Conservation (phyloP, 64 coral and sea anemone genomes). For the Porites lutea region DNA sequence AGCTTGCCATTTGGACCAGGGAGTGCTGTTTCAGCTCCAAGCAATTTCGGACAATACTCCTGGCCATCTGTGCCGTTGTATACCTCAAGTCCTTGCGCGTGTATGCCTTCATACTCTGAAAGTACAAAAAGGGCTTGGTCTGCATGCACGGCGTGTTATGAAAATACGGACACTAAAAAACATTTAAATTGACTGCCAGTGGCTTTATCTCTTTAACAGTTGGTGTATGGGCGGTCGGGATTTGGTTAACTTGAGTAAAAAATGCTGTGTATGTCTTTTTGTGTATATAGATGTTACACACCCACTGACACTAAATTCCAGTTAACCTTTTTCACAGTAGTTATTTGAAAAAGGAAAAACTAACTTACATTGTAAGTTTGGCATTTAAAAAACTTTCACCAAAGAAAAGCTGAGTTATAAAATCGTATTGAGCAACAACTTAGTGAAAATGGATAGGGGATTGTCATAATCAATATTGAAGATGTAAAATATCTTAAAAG, state of each 20-base stretch:
- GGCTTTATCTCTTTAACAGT: too few relatives aligned
- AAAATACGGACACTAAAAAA: conserved; percentile 31
- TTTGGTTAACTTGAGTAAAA: too few relatives aligned
- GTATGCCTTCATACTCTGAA: conserved; percentile 20
- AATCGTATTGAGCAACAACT: background rate
- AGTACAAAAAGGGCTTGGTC: conserved; percentile 28
- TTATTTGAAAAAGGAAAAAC: too few relatives aligned
- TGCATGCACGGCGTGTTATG: conserved; percentile 22
- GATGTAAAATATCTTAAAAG: background rate
- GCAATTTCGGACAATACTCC: conserved; percentile 31
- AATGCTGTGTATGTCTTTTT: too few relatives aligned
- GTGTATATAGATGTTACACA: too few relatives aligned
- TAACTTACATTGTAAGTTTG: too few relatives aligned
- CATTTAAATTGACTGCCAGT: background rate
- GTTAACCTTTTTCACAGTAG: too few relatives aligned
- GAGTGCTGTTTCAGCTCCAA: conserved; percentile 35
- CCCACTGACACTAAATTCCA: too few relatives aligned
- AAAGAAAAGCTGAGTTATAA: conserved; percentile 14
- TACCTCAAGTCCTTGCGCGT: conserved; percentile 35
- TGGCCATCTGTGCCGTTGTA: conserved; percentile 43
- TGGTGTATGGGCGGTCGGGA: too few relatives aligned
- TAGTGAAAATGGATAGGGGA: background rate
- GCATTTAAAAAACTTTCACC: too few relatives aligned
- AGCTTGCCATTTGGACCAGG: conserved; percentile 16
- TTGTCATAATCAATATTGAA: background rate